A percentile compares a stretch with the other conserved stretches of the same genome.
Evolutionary conservation across 2,113 vertebrate genomes (phyloP).

Genomic region (Nothoprocta perdicaria): DNA sequence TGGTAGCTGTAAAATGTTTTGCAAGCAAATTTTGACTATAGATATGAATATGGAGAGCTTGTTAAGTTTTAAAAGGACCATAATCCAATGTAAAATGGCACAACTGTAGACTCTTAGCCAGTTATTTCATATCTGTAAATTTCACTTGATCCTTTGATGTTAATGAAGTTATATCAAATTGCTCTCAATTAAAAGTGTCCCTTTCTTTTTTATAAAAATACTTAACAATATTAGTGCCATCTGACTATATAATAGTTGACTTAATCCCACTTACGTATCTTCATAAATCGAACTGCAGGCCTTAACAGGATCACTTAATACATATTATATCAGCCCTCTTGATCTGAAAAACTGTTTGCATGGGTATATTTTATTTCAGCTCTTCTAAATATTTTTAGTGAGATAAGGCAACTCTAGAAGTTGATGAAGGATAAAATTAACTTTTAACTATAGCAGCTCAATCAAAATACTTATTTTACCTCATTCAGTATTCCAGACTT

Average conservation of each 20-base stretch:
- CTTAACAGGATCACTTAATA: background rate
- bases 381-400: background rate
- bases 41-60: background rate
- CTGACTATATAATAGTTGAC: background rate
- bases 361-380: background rate
- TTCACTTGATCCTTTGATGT: background rate
- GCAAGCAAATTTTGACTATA: background rate
- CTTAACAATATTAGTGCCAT: background rate
- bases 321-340: background rate
- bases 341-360: background rate
- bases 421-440: background rate
- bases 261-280: background rate
- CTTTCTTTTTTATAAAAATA: accelerated
- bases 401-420: background rate
- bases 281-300: background rate
- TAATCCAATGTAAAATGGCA: background rate
- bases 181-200: no score
- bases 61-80: background rate
- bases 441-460: background rate
- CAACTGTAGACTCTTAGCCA: background rate
- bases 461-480: background rate
- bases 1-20: background rate
- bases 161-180: background rate
- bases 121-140: accelerated
- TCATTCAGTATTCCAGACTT: background rate